Conservation (phyloP, 2,888 invertebrate genomes). For the Stenchaetothrips biformis region DNA sequence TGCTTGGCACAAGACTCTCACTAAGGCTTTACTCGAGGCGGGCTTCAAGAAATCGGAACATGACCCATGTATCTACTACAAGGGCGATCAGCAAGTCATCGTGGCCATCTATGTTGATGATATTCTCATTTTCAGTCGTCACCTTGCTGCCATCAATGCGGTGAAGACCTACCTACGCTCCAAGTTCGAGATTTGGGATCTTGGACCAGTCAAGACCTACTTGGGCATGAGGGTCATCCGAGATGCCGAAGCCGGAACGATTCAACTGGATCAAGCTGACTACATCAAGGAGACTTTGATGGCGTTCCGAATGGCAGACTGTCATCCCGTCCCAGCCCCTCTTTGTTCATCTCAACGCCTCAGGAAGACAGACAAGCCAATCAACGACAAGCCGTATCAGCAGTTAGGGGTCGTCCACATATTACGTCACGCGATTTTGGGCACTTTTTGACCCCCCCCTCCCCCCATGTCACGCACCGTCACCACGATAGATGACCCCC, state of each 20-base stretch:
- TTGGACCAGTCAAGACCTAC: conserved; percentile 34
- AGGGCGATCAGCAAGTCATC: conserved; percentile 34
- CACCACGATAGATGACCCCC: too few relatives aligned
- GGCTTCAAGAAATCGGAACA: neutral
- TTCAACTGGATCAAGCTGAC: conserved; percentile 34
- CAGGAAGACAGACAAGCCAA: neutral
- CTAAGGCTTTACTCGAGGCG: neutral
- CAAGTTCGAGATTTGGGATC: conserved; percentile 35
- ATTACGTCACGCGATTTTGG: neutral
- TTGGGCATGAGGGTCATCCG: conserved; percentile 33
- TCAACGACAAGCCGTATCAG: neutral
- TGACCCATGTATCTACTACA: conserved; percentile 12
- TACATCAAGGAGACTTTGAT: conserved; percentile 38
- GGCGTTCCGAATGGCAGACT: conserved; percentile 39
- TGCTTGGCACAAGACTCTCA: conserved; percentile 24
- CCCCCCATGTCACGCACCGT: too few relatives aligned
- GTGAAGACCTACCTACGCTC: conserved; percentile 30
- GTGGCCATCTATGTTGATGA: conserved; percentile 38
- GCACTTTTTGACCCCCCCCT: too few relatives aligned
- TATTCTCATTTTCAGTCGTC: conserved; percentile 32
- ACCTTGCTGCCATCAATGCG: conserved; percentile 29
- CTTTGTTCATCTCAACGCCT: neutral
- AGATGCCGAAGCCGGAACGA: neutral
- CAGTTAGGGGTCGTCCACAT: too few relatives aligned
- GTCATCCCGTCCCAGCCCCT: conserved; percentile 37